Percentiles rank a stretch among this genome's conserved stretches.
phyloP scores from a whole-genome alignment of 2,797 vertebrate species.

The Gadopsis bispinosus region DNA sequence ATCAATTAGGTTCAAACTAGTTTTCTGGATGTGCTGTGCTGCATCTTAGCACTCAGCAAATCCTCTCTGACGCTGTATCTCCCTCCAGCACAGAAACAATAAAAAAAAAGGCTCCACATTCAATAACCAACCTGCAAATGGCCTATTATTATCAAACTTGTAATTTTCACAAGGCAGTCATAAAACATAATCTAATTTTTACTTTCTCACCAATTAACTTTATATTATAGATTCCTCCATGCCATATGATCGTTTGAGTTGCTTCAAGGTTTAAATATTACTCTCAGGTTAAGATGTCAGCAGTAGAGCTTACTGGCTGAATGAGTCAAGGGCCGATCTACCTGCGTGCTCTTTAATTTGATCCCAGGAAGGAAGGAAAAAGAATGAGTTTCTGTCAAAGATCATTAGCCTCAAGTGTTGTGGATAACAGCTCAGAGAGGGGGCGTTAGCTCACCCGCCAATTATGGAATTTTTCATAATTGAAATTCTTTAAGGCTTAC shows the following conservation, averaged over 20 bases:
- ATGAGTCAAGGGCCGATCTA: slow-evolving; percentile 15
- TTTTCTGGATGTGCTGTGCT: slow-evolving; percentile 49
- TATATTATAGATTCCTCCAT: slow-evolving; percentile 75
- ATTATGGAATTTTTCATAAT: slow-evolving; percentile 44
- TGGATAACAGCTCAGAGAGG: slow-evolving; percentile 29
- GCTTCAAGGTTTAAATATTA: slow-evolving; percentile 70
- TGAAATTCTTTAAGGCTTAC: slow-evolving; percentile 27
- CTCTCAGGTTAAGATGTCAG: slow-evolving; percentile 65
- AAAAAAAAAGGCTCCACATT: slow-evolving; percentile 77
- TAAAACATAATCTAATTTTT: slow-evolving; percentile 82
- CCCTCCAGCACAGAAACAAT: slow-evolving; percentile 81
- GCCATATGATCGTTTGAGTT: slow-evolving; percentile 73
- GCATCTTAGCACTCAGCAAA: slow-evolving; percentile 56
- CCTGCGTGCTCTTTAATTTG: slow-evolving; percentile 54
- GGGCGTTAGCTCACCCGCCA: slow-evolving; percentile 24
- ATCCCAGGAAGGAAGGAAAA: slow-evolving; percentile 46
- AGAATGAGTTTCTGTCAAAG: slow-evolving; percentile 35
- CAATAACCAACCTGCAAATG: slow-evolving; percentile 82
- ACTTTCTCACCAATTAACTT: slow-evolving; percentile 81
- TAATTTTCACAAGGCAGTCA: slow-evolving; percentile 80
- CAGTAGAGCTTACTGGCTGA: slow-evolving; percentile 22
- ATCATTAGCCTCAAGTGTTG: slow-evolving; percentile 35
- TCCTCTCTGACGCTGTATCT: slow-evolving; percentile 47
- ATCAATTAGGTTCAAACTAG: slow-evolving; percentile 41
- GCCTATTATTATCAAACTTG: slow-evolving; percentile 82